Base-by-base conservation (phyloP, 2,888 invertebrate genomes). In the Strigamia maritima region DNA sequence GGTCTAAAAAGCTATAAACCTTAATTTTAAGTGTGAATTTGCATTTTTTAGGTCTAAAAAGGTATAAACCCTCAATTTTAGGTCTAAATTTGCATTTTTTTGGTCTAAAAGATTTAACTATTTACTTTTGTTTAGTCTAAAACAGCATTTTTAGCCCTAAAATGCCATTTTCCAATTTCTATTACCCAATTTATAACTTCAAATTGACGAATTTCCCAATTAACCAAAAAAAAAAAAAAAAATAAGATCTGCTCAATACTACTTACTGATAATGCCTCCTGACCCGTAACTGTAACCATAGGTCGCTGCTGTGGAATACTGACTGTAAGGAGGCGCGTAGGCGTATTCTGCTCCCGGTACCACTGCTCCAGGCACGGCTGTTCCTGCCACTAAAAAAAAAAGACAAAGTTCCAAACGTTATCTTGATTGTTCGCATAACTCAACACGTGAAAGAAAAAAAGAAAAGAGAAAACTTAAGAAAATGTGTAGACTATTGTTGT, bases 251-350 rank as follows among this genome's bases (percentile, higher is more conserved):
- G 49, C 31, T 28, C 38, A 77, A 12, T 31, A 54, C 28, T 89
- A 90, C 90, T 90, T 90, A 86, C 90, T 88, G 84, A 90, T 88
- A 82, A 90, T 85, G 79, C 84, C 83, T 77, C 90, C 90, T 79
- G 89, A 81, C 8, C 89, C 87, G 83, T 86, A 86, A 81, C 85
- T 84, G 82, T 86, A 86, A 28, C 89, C 87, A 85, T 91, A 91
- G 16, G 92, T 90, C 80, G 92, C 90, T 22, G 81, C 78, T 60
- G 82, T 80, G 80, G 92, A 91, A 86, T 93, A 93, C 85, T 93
- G 90, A 83, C 90, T 89, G 89, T 94, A 94, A 82, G 90, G 90
- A 80, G 92, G 90, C 85, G 90, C 91, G 85, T 92, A 92, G 44
- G 91, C 89, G 85, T 92, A 92, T 84, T 92, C 92, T 79, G 90